Percentiles rank a stretch among this genome's conserved stretches.
These are phyloP conservation scores for Synchiropus splendidus DNA, from an alignment of 2,113 vertebrate genomes.

Conservation along the genomic window DNA sequence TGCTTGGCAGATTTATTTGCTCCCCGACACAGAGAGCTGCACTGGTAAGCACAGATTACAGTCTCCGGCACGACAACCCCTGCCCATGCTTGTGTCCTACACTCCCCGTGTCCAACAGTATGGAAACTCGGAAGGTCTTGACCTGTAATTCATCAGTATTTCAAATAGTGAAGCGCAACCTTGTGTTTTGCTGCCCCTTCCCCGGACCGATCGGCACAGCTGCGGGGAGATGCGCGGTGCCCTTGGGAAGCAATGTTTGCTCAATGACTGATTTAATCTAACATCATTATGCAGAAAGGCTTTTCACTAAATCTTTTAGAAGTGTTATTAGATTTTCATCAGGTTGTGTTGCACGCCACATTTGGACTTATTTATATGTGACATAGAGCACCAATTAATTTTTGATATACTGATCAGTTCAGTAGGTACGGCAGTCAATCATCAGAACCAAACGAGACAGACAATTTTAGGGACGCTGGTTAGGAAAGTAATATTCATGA, in stretches of 20 bases:
- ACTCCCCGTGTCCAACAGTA: constrained; percentile 33
- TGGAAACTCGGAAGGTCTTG: constrained; percentile 32
- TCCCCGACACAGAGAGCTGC: constrained; percentile 58
- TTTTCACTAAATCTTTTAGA: constrained; percentile 33
- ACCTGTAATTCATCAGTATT: constrained; percentile 59
- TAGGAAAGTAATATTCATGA: too few relatives aligned
- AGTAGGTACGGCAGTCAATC: too few relatives aligned
- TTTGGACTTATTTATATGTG: too few relatives aligned
- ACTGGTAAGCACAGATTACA: constrained; percentile 70
- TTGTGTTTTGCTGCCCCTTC: constrained; percentile 31
- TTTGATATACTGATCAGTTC: too few relatives aligned
- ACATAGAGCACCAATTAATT: too few relatives aligned
- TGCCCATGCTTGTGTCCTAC: constrained; percentile 38
- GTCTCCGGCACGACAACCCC: constrained; percentile 47
- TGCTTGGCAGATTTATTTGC: constrained; percentile 69
- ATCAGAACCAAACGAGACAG: too few relatives aligned
- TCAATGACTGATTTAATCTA: constrained; percentile 52
- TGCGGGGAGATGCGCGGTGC: constrained; percentile 24
- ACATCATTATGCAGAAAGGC: constrained; percentile 37
- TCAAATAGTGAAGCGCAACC: constrained; percentile 35
- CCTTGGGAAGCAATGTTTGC: constrained; percentile 47
- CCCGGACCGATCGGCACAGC: constrained; percentile 22
- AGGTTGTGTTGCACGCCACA: constrained; percentile 11
- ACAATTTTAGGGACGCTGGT: too few relatives aligned
- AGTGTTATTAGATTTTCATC: constrained; percentile 37